Evolutionary conservation across 2,888 invertebrate genomes (phyloP).

Genomic region (Blastobasis adustella): DNA sequence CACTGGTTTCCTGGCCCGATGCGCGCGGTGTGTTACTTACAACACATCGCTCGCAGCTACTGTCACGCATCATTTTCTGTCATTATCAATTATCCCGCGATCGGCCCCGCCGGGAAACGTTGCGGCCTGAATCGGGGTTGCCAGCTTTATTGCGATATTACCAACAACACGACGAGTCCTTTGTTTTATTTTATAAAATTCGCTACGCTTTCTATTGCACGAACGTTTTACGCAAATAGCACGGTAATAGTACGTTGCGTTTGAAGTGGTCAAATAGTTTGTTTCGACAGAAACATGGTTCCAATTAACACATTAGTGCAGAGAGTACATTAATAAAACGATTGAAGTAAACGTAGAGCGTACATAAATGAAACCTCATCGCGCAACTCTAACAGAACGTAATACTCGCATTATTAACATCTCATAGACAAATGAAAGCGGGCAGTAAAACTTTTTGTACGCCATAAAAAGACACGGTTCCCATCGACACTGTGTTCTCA

Average conservation of each 20-base stretch:
- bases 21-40: conserved; percentile 20
- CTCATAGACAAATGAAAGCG: too few relatives aligned
- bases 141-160: conserved; percentile 32
- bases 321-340: too few relatives aligned
- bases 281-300: too few relatives aligned
- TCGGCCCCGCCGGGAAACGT: conserved; percentile 42
- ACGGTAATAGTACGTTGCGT: too few relatives aligned
- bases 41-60: conserved; percentile 61
- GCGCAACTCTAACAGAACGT: too few relatives aligned
- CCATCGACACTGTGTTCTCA: conserved; percentile 39
- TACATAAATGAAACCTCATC: too few relatives aligned
- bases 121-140: conserved; percentile 34
- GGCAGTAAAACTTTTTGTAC: too few relatives aligned
- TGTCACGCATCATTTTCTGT: conserved; percentile 68
- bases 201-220: conserved; percentile 1
- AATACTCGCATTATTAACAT: too few relatives aligned
- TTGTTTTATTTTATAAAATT: conserved; percentile 9
- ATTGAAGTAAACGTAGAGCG: too few relatives aligned
- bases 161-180: conserved; percentile 5
- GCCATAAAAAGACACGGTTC: neutral
- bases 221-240: neutral
- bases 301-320: too few relatives aligned
- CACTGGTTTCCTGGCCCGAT: conserved; percentile 10
- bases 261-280: too few relatives aligned
- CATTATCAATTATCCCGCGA: conserved; percentile 64